These are phyloP conservation scores for Phylloscopus trochiloides DNA, from an alignment of 2,113 vertebrate species.

Conservation along the genomic window DNA sequence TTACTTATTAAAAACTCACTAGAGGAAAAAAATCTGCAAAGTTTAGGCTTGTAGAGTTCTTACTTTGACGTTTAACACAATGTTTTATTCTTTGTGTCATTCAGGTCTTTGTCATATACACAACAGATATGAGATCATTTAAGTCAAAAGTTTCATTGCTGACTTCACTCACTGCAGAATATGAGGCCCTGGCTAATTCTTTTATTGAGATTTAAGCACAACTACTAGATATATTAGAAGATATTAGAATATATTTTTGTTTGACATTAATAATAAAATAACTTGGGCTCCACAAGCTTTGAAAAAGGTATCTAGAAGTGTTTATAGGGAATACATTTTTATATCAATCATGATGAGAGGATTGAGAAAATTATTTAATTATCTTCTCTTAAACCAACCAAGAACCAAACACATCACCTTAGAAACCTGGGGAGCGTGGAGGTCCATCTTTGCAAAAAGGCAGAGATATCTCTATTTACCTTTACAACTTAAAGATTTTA, in stretches of 20 bases:
- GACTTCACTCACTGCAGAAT: neutral
- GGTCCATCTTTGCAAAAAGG: neutral
- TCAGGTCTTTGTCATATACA: neutral
- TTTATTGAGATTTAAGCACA: neutral
- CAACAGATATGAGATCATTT: neutral
- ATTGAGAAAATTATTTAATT: neutral
- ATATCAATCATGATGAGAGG: neutral
- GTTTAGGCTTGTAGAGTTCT: neutral
- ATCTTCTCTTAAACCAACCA: neutral
- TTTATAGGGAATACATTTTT: neutral
- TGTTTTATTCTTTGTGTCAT: neutral
- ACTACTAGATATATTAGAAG: neutral
- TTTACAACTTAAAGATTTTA: neutral
- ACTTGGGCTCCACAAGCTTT: neutral
- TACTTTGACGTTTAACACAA: neutral
- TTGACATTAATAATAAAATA: neutral
- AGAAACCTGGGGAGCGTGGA: accelerated
- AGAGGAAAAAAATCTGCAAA: neutral
- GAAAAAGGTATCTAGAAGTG: neutral
- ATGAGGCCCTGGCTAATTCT: neutral
- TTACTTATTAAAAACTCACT: neutral
- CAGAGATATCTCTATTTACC: neutral
- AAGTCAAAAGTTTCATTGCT: neutral
- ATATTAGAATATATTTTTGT: neutral
- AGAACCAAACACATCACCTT: neutral